Base-by-base conservation (phyloP, 1,140 invertebrate species). In the Zeugodacus cucurbitae region DNA sequence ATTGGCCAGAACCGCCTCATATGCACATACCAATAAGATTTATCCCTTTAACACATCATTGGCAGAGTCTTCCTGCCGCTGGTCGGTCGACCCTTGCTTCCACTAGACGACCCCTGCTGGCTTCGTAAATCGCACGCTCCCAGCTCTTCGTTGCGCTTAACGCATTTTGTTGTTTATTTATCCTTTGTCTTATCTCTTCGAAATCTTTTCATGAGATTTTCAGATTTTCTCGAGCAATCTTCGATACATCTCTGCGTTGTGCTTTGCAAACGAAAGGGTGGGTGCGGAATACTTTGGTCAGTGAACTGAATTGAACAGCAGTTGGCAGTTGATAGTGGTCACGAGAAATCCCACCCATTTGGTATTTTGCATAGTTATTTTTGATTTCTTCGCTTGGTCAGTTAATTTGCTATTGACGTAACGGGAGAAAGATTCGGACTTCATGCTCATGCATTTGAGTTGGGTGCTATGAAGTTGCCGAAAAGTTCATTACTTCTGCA, bases 401-500 rank as follows among this genome's bases (percentile, higher is more conserved):
- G 41, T 82, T 82, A 48, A 82, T 48, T 82, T 82, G 41, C 10
- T 22, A 82, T 48, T 26, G 41, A 82, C 37, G 41, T 48, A 54
- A 22, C 22, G 34, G 17, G 3, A 82, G 29, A 82, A 48, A 29
- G 74, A 41, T 44, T 62, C 58, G 20, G 48, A 54, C 34, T 74
- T 2, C 29, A 62, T n/a, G 37, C 70, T 22, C 22, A 22, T 48
- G 74, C 1, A 48, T 48, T 14, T 48, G 74, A 48, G 34, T 41
- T 48, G 74, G 20, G 64, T n/a, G 74, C 29, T 29, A 14, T 29
- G 41, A n/a, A 48, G n/a, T 82, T 70, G 37, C 17, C 17, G 44
- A 48, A 29, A 44, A 48, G 74, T 82, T 82, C 74, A 82, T 82
- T 82, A 82, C 74, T 82, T 82, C 26, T 11, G n/a, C 74, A 82